phyloP scores from a whole-genome alignment of 2,797 vertebrate genomes.

The Chrysocyon brachyurus region DNA sequence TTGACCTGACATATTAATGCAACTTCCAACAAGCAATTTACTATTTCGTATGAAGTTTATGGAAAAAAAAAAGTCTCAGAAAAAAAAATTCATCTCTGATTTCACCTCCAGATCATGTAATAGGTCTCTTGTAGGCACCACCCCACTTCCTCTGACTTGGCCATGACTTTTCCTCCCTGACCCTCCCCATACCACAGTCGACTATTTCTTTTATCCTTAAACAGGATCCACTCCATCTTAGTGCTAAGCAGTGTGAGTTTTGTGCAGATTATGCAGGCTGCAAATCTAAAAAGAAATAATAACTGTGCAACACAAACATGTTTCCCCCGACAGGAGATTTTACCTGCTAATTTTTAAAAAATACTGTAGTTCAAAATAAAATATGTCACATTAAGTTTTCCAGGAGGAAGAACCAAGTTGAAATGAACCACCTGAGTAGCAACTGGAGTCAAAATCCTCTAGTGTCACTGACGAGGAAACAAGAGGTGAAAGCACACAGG shows the following conservation, averaged over 20 bases:
- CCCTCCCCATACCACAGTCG: too few species aligned
- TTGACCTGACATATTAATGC: background rate
- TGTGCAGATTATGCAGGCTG: background rate
- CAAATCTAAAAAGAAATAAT: background rate
- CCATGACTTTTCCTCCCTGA: background rate
- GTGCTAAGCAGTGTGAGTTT: background rate
- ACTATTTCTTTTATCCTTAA: background rate
- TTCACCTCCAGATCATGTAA: background rate
- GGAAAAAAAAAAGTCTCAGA: background rate
- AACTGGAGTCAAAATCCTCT: background rate
- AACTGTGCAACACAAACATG: background rate
- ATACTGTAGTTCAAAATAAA: constrained; percentile 6
- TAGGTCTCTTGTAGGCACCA: background rate
- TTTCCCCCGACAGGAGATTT: constrained; percentile 10
- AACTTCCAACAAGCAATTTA: constrained; percentile 1
- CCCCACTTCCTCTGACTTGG: background rate
- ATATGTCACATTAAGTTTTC: background rate
- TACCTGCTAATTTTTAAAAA: background rate
- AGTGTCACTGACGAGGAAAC: background rate
- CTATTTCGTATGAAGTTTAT: background rate
- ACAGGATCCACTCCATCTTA: background rate
- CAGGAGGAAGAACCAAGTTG: background rate
- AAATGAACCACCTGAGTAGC: background rate
- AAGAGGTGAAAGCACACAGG: background rate
- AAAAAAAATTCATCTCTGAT: background rate